Conservation (phyloP, 2,888 invertebrate genomes). For the Pedicia rivosa region DNA sequence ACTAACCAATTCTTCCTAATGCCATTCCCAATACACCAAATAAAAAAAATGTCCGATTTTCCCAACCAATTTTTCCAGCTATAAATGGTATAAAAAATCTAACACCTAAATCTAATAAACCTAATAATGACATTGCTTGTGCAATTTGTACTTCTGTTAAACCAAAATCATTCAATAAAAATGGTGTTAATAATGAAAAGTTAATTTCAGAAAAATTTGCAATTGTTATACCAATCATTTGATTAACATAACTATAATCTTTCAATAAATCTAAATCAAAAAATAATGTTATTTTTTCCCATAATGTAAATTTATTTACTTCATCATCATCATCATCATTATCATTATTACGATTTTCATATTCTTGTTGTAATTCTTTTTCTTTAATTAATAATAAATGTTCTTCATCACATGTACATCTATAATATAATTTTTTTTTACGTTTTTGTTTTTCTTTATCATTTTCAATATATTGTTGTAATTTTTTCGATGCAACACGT, state of each 20-base stretch:
- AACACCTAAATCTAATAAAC: slow-evolving; percentile 36
- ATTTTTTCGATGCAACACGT: slow-evolving; percentile 22
- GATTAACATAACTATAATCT: slow-evolving; percentile 50
- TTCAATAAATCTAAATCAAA: slow-evolving; percentile 47
- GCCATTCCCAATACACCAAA: slow-evolving; percentile 40
- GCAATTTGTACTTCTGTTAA: slow-evolving; percentile 42
- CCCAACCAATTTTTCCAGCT: slow-evolving; percentile 51
- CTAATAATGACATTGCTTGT: slow-evolving; percentile 31
- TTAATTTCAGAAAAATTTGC: slow-evolving; percentile 53
- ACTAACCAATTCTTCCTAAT: slow-evolving; percentile 47
- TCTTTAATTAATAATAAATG: too few species aligned
- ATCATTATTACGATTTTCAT: slow-evolving; percentile 15
- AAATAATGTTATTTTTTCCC: slow-evolving; percentile 20
- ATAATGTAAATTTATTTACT: slow-evolving; percentile 35
- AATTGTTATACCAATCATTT: slow-evolving; percentile 48
- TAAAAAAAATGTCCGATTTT: slow-evolving; percentile 49
- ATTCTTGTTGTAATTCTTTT: too few species aligned
- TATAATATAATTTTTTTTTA: too few species aligned
- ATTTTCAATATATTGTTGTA: slow-evolving; percentile 34
- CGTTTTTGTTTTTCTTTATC: too few species aligned
- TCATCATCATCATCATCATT: slow-evolving; percentile 24
- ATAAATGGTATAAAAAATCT: slow-evolving; percentile 48
- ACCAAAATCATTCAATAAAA: slow-evolving; percentile 45
- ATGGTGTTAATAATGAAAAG: slow-evolving; percentile 47
- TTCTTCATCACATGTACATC: too few species aligned